A percentile compares a stretch with the other conserved stretches of the same genome.
phyloP scores from a whole-genome alignment of 2,797 vertebrate genomes.

The Hemitrygon akajei region DNA sequence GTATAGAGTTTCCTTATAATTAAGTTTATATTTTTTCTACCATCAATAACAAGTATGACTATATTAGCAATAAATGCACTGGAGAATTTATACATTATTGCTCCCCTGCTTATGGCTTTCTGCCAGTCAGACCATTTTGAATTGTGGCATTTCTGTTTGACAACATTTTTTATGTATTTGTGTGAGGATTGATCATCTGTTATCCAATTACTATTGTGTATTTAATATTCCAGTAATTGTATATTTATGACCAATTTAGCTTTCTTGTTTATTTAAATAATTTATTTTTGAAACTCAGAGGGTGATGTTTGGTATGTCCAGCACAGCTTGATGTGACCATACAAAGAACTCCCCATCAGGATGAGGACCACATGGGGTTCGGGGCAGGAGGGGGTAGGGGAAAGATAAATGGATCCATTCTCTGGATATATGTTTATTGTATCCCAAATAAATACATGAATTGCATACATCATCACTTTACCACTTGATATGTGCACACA shows the following conservation, averaged over 20 bases:
- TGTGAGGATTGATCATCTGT: background rate
- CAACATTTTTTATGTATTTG: background rate
- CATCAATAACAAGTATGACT: background rate
- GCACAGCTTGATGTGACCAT: too few relatives aligned
- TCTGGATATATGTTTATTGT: background rate
- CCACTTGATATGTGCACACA: too few relatives aligned
- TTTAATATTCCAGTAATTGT: too few relatives aligned
- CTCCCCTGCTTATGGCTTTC: background rate
- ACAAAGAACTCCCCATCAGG: too few relatives aligned
- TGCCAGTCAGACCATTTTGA: background rate
- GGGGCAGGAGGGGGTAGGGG: too few relatives aligned
- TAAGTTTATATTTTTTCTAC: background rate
- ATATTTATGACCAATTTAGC: too few relatives aligned
- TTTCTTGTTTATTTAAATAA: too few relatives aligned
- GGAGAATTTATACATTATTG: background rate
- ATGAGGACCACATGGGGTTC: too few relatives aligned
- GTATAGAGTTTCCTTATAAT: background rate
- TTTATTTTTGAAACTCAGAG: background rate
- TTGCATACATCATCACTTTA: too few relatives aligned
- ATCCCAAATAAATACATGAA: too few relatives aligned
- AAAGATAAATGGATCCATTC: too few relatives aligned
- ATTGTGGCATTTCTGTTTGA: background rate
- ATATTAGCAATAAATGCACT: background rate
- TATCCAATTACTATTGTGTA: background rate
- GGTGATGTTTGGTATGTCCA: too few relatives aligned